Evolutionary conservation across 2,113 vertebrate species (phyloP).

Genomic region (Gobio gobio): DNA sequence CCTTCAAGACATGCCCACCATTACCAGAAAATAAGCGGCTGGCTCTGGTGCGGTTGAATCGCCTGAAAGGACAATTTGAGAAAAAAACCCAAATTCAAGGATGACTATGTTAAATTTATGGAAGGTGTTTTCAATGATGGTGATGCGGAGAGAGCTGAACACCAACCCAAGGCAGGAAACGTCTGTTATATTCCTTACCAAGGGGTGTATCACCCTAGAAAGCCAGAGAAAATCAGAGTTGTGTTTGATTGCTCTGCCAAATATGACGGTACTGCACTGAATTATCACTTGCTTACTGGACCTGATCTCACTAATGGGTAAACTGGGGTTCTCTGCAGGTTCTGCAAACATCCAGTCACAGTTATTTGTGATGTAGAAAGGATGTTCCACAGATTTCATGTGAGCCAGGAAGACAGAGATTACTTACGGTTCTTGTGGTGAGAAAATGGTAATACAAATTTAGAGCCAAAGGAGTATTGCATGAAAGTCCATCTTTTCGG

Average conservation of each 20-base stretch:
- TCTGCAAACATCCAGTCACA: constrained; percentile 23
- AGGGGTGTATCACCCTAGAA: constrained; percentile 36
- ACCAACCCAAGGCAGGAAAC: constrained; percentile 27
- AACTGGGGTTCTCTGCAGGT: constrained; percentile 49
- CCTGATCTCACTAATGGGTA: constrained; percentile 50
- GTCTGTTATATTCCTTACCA: constrained; percentile 45
- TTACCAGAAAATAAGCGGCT: constrained; percentile 38
- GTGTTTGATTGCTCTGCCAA: constrained; percentile 15
- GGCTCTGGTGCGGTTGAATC: constrained; percentile 29
- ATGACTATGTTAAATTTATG: constrained; percentile 29
- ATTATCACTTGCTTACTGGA: constrained; percentile 46
- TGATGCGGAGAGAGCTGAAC: constrained; percentile 42
- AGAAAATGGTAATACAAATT: too few species aligned
- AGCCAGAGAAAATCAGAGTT: constrained; percentile 32
- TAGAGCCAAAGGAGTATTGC: too few species aligned
- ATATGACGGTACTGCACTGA: constrained; percentile 36
- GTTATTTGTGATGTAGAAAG: constrained; percentile 37
- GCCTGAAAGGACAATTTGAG: constrained; percentile 30
- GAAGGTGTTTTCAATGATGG: constrained; percentile 51
- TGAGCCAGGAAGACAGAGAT: too few species aligned
- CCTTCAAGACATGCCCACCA: constrained; percentile 23
- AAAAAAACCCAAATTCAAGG: constrained; percentile 40
- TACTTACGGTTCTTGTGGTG: too few species aligned
- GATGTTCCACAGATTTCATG: too few species aligned
- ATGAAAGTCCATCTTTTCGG: too few species aligned